Percentiles rank a stretch among this genome's conserved stretches.
Conservation (phyloP, 2,113 vertebrate species). For the Elaphurus davidianus region DNA sequence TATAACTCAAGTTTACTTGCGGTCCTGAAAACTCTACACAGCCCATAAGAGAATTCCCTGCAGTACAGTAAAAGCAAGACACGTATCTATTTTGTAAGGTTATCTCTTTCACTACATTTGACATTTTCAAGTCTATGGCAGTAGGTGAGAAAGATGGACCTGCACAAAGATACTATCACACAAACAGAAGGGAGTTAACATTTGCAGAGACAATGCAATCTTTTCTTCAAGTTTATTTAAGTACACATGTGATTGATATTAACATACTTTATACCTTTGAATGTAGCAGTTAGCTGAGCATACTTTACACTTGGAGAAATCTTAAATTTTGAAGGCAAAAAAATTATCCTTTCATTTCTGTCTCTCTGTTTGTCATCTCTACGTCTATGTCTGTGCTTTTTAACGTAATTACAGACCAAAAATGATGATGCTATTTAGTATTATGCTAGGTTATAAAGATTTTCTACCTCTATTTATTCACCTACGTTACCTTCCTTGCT, state of each 20-base stretch:
- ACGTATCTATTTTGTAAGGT: neutral
- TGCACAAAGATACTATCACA: neutral
- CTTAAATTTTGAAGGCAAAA: neutral
- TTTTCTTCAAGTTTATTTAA: neutral
- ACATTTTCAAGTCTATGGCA: neutral
- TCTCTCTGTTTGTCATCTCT: neutral
- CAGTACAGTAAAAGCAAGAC: neutral
- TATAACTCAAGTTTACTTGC: slow-evolving; percentile 1
- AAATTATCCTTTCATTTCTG: neutral
- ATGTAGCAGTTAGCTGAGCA: neutral
- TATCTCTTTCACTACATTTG: neutral
- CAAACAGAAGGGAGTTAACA: neutral
- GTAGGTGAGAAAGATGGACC: neutral
- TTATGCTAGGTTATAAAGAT: neutral
- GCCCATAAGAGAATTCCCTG: neutral
- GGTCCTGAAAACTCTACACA: neutral
- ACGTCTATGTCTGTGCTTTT: neutral
- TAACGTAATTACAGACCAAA: neutral
- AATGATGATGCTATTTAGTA: neutral
- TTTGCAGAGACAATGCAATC: neutral
- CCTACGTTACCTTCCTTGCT: neutral
- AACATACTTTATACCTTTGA: neutral
- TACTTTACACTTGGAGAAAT: neutral
- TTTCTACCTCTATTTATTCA: neutral
- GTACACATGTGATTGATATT: neutral